Evolutionary conservation across 2,888 invertebrate genomes (phyloP).

Genomic region (Sipunculus nudus): DNA sequence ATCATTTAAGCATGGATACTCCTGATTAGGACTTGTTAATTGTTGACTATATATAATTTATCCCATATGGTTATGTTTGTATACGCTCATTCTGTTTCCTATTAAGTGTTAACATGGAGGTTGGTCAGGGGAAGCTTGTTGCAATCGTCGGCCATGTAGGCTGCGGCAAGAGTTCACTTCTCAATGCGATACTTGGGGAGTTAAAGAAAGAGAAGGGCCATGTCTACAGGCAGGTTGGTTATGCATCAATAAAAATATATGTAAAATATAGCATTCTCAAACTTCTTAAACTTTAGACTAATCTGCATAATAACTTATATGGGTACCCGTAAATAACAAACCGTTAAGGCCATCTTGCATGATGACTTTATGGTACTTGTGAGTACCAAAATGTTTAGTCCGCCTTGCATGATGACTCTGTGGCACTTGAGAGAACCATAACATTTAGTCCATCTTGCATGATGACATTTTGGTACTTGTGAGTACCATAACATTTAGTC

Average conservation of each 20-base stretch:
- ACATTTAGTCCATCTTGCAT: no score
- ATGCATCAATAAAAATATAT: constrained; percentile 37
- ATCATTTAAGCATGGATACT: no score
- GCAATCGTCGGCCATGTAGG: constrained; percentile 91
- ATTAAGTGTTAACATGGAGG: constrained; percentile 77
- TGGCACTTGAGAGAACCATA: no score
- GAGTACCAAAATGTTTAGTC: no score
- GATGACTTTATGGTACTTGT: no score
- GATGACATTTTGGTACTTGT: no score
- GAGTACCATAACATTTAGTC: no score
- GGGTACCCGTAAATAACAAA: no score
- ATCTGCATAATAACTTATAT: neutral
- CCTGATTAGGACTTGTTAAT: no score
- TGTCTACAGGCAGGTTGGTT: constrained; percentile 84
- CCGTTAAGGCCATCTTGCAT: no score
- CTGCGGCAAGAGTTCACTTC: constrained; percentile 75
- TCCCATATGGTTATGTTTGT: neutral
- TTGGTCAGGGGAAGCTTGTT: constrained; percentile 77
- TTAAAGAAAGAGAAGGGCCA: constrained; percentile 86
- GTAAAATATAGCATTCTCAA: neutral
- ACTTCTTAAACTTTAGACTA: neutral
- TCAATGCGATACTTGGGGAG: constrained; percentile 87
- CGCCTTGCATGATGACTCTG: no score
- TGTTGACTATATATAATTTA: no score
- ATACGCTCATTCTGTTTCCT: neutral